Base-by-base conservation (phyloP, 2,888 invertebrate genomes). In the Kryphioiulus occultus region DNA sequence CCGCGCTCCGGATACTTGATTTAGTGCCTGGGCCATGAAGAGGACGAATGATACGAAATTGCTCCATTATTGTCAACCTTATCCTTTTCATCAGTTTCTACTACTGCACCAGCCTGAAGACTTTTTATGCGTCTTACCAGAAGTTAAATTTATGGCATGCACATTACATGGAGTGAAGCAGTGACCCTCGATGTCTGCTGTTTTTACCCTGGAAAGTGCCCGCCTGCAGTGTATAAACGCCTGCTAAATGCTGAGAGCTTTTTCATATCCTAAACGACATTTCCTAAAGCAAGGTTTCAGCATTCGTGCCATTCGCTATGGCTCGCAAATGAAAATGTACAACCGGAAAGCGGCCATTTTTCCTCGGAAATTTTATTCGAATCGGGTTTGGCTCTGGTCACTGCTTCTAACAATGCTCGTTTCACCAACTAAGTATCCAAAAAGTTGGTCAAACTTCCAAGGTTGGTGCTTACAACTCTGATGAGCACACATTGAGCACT, bases 31-130 rank as follows among this genome's bases (percentile, higher is more conserved):
- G 42, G 26, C 44, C 85, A 85, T 85, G 42, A 42, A 42, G 85
- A 85, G 85, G 85, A 85, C 85, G 85, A 85, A 85, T 44, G 44
- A 42, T 85, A 42, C 85, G 44, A 85, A 85, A 39, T 85, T 42
- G 85, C 39, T 39, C 44, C 85, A 44, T 85, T 85, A 85, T 85
- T 85, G 85, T 44, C 85, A 85, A 85, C 85, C 85, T 85, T 42
- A 85, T 44, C 39, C 85, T 85, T 85, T 85, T 85, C 85, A 44
- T 85, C 85, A 85, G 85, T 85, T 85, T 42, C 78, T 78, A 30
- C 78, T 78, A 78, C 4, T 30, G 78, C 78, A 17, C 32, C 78
- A 78, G 26, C 78, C 78, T 1, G 9, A 32, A 17, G 78, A 78
- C 78, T 78, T 30, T 78, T 78, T 78, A 78, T 30, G 78, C 78